These are phyloP conservation scores for Ceratina australensis DNA, from an alignment of 1,140 invertebrate species.

Conservation along the genomic window DNA sequence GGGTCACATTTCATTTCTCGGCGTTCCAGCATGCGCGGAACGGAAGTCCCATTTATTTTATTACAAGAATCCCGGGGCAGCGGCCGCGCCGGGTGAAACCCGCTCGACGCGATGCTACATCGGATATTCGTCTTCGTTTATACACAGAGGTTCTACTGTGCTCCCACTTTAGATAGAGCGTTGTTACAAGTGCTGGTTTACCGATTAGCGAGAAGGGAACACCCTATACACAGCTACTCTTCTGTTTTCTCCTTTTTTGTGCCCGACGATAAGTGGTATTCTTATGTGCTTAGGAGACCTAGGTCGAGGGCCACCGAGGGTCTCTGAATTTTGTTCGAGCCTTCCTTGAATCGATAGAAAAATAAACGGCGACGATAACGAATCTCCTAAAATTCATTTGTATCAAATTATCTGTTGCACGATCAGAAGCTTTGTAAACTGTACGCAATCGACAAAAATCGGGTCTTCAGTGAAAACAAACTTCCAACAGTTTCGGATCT, in stretches of 20 bases:
- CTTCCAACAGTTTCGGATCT: too few relatives aligned
- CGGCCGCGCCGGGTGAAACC: background rate
- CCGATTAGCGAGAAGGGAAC: background rate
- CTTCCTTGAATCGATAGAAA: background rate
- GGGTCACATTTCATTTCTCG: conserved; percentile 33
- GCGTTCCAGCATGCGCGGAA: background rate
- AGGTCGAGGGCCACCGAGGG: conserved; percentile 16
- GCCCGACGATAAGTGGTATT: conserved; percentile 27
- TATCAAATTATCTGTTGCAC: background rate
- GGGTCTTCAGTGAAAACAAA: too few relatives aligned
- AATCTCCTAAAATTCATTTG: background rate
- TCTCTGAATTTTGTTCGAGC: conserved; percentile 4
- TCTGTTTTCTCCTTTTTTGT: conserved; percentile 17
- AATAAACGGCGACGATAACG: conserved; percentile 19
- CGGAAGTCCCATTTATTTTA: conserved; percentile 45
- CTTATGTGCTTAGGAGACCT: conserved; percentile 13
- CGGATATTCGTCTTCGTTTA: conserved; percentile 27
- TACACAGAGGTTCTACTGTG: conserved; percentile 28
- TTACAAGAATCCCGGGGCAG: conserved; percentile 23
- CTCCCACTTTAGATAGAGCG: conserved; percentile 12
- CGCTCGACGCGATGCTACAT: background rate
- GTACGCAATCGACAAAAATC: too few relatives aligned
- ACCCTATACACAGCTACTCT: conserved; percentile 14
- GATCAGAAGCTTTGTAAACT: background rate
- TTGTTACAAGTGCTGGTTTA: conserved; percentile 32